These are phyloP conservation scores for Sebastes taczanowskii DNA, from an alignment of 2,797 vertebrate genomes.

Conservation along the genomic window DNA sequence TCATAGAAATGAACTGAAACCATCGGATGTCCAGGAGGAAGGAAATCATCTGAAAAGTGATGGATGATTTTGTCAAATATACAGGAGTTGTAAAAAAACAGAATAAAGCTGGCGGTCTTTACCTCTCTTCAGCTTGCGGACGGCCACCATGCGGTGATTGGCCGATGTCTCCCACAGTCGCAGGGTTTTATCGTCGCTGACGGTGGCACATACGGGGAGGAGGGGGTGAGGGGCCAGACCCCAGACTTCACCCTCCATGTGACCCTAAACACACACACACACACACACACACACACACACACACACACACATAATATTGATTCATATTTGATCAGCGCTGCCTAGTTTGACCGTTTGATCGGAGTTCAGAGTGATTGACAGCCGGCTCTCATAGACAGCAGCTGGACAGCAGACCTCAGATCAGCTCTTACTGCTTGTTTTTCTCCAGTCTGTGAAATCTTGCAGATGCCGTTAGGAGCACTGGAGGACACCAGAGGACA, in stretches of 20 bases:
- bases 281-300: constrained; percentile 24
- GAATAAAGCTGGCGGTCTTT: neutral
- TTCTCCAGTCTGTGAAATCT: too few relatives aligned
- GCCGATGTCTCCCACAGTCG: constrained; percentile 94
- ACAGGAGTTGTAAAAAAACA: neutral
- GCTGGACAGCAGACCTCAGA: too few relatives aligned
- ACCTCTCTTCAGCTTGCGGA: constrained; percentile 98
- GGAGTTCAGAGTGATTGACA: too few relatives aligned
- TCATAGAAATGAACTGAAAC: neutral
- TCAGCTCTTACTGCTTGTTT: too few relatives aligned
- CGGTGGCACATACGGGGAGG: constrained; percentile 92
- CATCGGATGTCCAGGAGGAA: neutral
- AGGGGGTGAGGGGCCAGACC: constrained; percentile 92
- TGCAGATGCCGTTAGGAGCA: too few relatives aligned
- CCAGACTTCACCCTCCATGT: constrained; percentile 98
- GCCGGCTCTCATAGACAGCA: too few relatives aligned
- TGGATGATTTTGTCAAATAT: neutral
- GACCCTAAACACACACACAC: constrained; percentile 81
- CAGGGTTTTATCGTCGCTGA: constrained; percentile 95
- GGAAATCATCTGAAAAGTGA: neutral
- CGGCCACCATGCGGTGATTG: constrained; percentile 96
- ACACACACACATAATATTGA: neutral
- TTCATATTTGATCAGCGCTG: too few relatives aligned
- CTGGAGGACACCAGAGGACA: too few relatives aligned
- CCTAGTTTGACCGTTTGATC: too few relatives aligned